Base-by-base conservation (phyloP, 2,113 vertebrate genomes). In the Psittacara wagleri region DNA sequence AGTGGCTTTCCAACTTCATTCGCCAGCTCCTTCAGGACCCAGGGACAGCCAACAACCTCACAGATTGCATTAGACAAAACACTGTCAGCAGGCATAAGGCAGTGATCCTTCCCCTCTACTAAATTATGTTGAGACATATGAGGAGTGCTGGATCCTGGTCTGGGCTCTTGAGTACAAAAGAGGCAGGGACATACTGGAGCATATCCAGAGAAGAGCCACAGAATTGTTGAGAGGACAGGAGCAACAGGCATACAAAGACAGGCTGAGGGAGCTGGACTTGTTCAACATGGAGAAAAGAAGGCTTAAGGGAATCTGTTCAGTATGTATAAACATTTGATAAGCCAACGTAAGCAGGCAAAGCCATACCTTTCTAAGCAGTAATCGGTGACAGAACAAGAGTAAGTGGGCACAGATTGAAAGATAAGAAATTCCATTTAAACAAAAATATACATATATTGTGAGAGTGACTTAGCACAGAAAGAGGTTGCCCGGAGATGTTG, bases 31-130 rank as follows among this genome's bases (percentile, higher is more conserved):
- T 55, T 31, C 54, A 55, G 17, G 29, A 19, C 29, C 7, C 54
- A 55, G 54, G 18, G 18, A 19, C 18, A 20, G 8, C 17, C 6
- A 63, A 72, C 16, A 75, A 11, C 10, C 11, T 63, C 48, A 18
- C 10, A 41, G 19, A 7, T 5, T 23, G 37, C 12, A 51, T 41
- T 43, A 67, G 39, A 20, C 3, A 57, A 51, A 62, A 7, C 41
- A 12, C 4, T 4, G 0, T 43, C 46, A 66, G 41, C 23, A 82
- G 59, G 8, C 18, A 8, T 0, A 69, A 7, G 13, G 9, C 3
- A 7, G 12, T 22, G 29, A 64, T 43, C 22, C 8, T 75, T 83
- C 10, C 27, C 9, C 9, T 48, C 11, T 74, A 9, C 13, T 59
- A 13, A 48, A 22, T 8, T 11, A 19, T 8, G 6, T 0, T 39